A percentile compares a stretch with the other conserved stretches of the same genome.
Evolutionary conservation across 2,888 invertebrate species (phyloP).

Genomic region (Ophioninae sp.): DNA sequence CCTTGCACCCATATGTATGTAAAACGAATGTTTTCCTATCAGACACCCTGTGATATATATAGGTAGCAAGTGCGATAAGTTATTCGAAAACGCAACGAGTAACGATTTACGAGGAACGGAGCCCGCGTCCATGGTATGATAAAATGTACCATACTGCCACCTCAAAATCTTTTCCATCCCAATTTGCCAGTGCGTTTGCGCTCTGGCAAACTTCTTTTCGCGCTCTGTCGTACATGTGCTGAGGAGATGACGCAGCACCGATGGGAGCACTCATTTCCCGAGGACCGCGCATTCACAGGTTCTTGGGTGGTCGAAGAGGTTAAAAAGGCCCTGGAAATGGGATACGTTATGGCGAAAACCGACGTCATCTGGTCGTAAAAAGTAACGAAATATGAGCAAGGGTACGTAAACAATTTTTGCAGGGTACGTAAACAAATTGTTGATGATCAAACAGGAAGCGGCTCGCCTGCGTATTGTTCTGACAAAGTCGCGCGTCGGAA

Average conservation of each 20-base stretch:
- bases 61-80: not conserved
- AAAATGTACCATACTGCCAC: slow-evolving; percentile 67
- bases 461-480: not conserved
- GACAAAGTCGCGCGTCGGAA: not conserved
- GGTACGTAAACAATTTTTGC: not conserved
- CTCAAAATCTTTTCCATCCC: slow-evolving; percentile 69
- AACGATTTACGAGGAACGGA: not conserved
- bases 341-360: no score
- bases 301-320: no score
- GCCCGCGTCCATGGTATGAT: slow-evolving; percentile 67
- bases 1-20: no score
- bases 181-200: slow-evolving; percentile 71
- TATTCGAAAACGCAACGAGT: not conserved
- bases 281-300: no score
- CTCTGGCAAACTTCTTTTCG: slow-evolving; percentile 74
- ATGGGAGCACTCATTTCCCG: no score
- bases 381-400: not conserved
- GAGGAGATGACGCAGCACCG: no score
- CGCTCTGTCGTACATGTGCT: slow-evolving; percentile 69
- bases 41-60: no score
- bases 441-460: slow-evolving; percentile 22
- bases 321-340: no score
- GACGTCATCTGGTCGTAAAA: not conserved
- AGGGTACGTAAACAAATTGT: slow-evolving; percentile 7
- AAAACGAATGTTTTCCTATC: no score